phyloP scores from a whole-genome alignment of 1,140 invertebrate species.

The Drosophila teissieri region DNA sequence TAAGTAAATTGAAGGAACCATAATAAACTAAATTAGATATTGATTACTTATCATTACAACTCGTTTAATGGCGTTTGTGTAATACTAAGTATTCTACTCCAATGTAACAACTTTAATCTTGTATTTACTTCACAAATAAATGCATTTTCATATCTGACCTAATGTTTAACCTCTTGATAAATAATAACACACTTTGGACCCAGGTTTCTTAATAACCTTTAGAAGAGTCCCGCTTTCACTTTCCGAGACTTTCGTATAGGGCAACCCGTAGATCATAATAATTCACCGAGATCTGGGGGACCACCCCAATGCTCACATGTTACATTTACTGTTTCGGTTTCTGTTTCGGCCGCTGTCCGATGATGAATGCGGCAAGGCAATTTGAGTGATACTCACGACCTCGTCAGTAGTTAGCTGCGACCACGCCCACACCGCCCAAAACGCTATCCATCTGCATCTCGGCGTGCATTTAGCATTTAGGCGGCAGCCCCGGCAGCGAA shows the following conservation, averaged over 20 bases:
- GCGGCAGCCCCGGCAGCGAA: constrained; percentile 9
- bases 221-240: constrained; percentile 25
- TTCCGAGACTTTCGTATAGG: not conserved
- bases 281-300: constrained; percentile 6
- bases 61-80: too few species aligned
- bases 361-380: constrained; percentile 60
- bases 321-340: constrained; percentile 50
- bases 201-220: not conserved
- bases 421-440: constrained; percentile 55
- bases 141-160: too few species aligned
- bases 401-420: constrained; percentile 64
- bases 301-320: constrained; percentile 50
- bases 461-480: constrained; percentile 47
- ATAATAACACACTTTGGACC: not conserved
- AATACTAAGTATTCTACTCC: too few species aligned
- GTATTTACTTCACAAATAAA: too few species aligned
- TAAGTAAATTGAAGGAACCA: too few species aligned
- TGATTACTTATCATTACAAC: too few species aligned
- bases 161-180: not conserved
- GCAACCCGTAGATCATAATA: not conserved
- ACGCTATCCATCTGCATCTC: constrained; percentile 61
- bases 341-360: constrained; percentile 33
- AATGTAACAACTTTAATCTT: too few species aligned
- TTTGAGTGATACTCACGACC: constrained; percentile 73
- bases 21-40: not conserved